phyloP scores from a whole-genome alignment of 2,113 vertebrate species.

The Callionymus lyra region DNA sequence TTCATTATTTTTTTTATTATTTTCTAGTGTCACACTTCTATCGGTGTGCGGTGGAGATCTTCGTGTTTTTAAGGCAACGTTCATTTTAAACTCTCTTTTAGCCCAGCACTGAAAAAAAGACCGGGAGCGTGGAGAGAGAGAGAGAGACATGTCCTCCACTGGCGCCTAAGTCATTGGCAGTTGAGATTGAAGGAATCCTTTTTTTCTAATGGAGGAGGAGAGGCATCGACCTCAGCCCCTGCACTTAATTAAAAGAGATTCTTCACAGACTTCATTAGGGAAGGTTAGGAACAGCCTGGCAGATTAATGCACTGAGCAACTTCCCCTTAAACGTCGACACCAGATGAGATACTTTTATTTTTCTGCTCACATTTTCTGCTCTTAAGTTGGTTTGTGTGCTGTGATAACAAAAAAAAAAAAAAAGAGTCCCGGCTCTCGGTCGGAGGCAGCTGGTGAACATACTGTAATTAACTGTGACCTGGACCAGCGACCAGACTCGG shows the following conservation, averaged over 20 bases:
- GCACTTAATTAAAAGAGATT: slow-evolving; percentile 69
- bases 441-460: slow-evolving; percentile 44
- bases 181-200: slow-evolving; percentile 41
- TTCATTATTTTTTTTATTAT: too few relatives aligned
- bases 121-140: slow-evolving; percentile 27
- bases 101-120: too few relatives aligned
- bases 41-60: too few relatives aligned
- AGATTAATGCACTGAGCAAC: slow-evolving; percentile 63
- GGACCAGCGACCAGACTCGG: slow-evolving; percentile 39
- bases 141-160: slow-evolving; percentile 34
- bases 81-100: slow-evolving; percentile 29
- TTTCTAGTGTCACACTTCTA: too few relatives aligned
- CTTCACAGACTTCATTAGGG: slow-evolving; percentile 70
- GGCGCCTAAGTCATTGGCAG: slow-evolving; percentile 48
- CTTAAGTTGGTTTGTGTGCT: slow-evolving; percentile 4
- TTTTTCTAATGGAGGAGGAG: slow-evolving; percentile 58
- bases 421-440: slow-evolving; percentile 18
- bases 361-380: slow-evolving; percentile 22
- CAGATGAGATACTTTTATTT: slow-evolving; percentile 41
- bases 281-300: slow-evolving; percentile 45
- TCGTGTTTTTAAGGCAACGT: slow-evolving; percentile 19
- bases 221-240: slow-evolving; percentile 55
- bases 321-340: slow-evolving; percentile 46
- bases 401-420: slow-evolving; percentile 3
- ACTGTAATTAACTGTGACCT: slow-evolving; percentile 52